A percentile compares a stretch with the other conserved stretches of the same genome.
Evolutionary conservation across 1,140 invertebrate species (phyloP).

Genomic region (Macrobrachium nipponense): DNA sequence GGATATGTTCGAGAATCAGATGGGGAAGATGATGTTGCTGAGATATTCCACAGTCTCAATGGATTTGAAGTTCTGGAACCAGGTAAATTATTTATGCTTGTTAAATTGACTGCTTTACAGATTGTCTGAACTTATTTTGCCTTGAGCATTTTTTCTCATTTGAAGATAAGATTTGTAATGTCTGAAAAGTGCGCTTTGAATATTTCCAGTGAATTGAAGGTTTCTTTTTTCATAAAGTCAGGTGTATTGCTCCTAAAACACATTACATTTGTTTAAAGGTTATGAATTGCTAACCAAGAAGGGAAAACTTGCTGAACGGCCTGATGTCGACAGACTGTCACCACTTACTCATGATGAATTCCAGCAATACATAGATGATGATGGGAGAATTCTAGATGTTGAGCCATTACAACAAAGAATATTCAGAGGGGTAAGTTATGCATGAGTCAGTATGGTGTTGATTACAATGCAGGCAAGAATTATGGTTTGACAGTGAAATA

Average conservation of each 20-base stretch:
- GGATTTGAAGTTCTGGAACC: constrained; percentile 50
- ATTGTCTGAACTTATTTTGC: not conserved
- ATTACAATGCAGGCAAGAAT: too few relatives aligned
- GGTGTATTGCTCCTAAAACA: too few relatives aligned
- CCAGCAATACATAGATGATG: constrained; percentile 66
- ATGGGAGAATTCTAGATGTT: constrained; percentile 60
- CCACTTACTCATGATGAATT: constrained; percentile 65
- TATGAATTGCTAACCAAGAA: constrained; percentile 62
- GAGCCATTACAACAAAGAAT: constrained; percentile 70
- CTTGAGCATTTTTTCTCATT: too few relatives aligned
- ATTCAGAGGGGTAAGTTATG: constrained; percentile 83
- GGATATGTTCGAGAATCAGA: constrained; percentile 36
- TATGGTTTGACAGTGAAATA: too few relatives aligned
- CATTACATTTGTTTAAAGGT: constrained; percentile 35
- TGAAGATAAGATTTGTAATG: too few relatives aligned
- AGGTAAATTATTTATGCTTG: constrained; percentile 10
- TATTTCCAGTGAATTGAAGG: too few relatives aligned
- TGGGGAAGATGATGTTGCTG: constrained; percentile 48
- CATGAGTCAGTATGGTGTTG: not conserved
- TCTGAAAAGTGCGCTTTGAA: too few relatives aligned
- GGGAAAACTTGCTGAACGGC: constrained; percentile 34
- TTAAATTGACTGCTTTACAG: not conserved
- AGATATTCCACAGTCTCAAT: constrained; percentile 54
- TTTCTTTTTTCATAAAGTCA: too few relatives aligned
- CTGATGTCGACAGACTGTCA: constrained; percentile 36